Evolutionary conservation across 2,113 vertebrate species (phyloP), one percentile per base, ranked within the genome.

Genomic region (Crypturellus undulatus): DNA sequence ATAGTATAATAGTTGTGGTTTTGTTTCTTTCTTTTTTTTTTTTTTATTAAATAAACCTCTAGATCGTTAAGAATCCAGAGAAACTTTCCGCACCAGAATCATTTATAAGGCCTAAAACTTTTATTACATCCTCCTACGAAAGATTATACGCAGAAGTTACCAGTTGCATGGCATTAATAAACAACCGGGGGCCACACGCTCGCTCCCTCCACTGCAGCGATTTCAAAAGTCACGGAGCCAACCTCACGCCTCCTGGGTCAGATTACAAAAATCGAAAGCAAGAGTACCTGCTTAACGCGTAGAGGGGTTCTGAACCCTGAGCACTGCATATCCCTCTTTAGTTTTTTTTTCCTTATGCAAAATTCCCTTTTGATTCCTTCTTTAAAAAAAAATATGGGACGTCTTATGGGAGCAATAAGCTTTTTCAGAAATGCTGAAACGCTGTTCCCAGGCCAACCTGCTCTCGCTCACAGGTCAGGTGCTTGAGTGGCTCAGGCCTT

Each of bases 1-100:
- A 97, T 96, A 96, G 77, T 87, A 97, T 97, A 95, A 97, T 96
- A 96, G 77, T 87, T 92, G 94, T 95, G 84, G 56, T 77, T 86
- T 96, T 96, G 84, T 85, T 91, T 91, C n/a, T 9, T 87, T 79
- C 56, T 65, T 82, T 69, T 71, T 67, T 52, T 64, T 89, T 70
- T 75, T 71, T 42, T 34, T 5, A 62, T 70, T 88, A 92, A 94
- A 89, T 92, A 80, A 90, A 93, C 72, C 79, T 96, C 91, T 92
- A 76, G 49, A 43, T 43, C 15, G 43, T 43, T 43, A 43, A 75
- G 42, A 38, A 15, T 26, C 34, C 54, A 9, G 84, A 81, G 80
- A 72, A 54, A 34, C 47, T 72, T 79, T 92, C 65, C 72, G 77
- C 56, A 79, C 15, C 47, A 78, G 17, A 30, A n/a, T 28, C 40